Evolutionary conservation across 2,113 vertebrate species (phyloP).

Genomic region (Trematomus loennbergii): DNA sequence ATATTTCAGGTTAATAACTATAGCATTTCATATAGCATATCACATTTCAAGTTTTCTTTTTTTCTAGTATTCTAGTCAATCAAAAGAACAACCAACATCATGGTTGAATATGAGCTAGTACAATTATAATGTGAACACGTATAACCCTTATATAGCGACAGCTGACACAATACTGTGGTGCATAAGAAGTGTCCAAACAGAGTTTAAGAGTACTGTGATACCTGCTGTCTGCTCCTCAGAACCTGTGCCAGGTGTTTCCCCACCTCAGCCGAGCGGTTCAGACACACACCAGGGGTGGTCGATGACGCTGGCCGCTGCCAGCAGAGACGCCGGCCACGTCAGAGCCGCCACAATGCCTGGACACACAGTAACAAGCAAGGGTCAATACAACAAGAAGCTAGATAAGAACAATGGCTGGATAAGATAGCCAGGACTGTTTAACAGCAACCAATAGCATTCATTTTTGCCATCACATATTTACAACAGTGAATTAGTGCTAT

Average conservation of each 20-base stretch:
- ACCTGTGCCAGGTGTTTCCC: slow-evolving; percentile 96
- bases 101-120: background rate
- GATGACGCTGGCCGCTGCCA: slow-evolving; percentile 91
- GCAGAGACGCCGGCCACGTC: slow-evolving; percentile 92
- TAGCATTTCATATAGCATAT: background rate
- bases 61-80: background rate
- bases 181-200: background rate
- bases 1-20: background rate
- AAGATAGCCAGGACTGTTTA: background rate
- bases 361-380: background rate
- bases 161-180: background rate
- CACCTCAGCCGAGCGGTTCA: slow-evolving; percentile 93
- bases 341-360: slow-evolving; percentile 93
- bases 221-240: slow-evolving; percentile 92
- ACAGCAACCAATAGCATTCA: background rate
- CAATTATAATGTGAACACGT: background rate
- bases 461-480: too few relatives aligned
- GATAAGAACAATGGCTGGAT: background rate
- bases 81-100: background rate
- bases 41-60: background rate
- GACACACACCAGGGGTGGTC: slow-evolving; percentile 97
- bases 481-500: too few relatives aligned
- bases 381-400: background rate
- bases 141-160: background rate
- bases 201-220: slow-evolving; percentile 51